Base-by-base conservation (phyloP, 2,888 invertebrate species). In the Chymomyza amoena region DNA sequence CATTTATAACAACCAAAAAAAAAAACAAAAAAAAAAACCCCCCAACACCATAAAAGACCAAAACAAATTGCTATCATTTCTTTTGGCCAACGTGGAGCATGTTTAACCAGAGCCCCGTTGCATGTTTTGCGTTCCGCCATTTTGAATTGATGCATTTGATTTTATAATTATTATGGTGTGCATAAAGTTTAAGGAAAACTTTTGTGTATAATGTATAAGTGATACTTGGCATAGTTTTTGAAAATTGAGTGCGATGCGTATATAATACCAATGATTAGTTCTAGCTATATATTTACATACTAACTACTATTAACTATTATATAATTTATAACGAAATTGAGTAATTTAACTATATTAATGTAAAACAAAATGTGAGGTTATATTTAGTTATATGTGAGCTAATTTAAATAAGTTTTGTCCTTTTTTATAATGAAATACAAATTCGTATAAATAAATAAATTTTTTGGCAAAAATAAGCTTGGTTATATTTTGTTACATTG, bases 221-320 rank as follows among this genome's bases (percentile, higher is more conserved):
- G 88, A 84, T 86, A 88, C 76, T 77, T 77, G 77, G 76, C 71
- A 81, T 86, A 80, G 86, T 75, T 86, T 75, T 54, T 20, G 32
- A 52, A 54, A 77, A 15, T 66, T 83, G 87, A 83, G 84, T 76
- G 73, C 69, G 61, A 75, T 65, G 85, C 66, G 73, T 78, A 78
- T 79, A 61, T 68, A 78, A 78, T 78, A 79, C 77, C 67, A 63
- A 64, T 13, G 52, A 45, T 54, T 66, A 68, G 61, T 59, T 67
- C 28, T 54, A 45, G 20, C 63, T 61, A 36, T 32, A 61, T n/a
- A 66, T 50, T 32, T 7, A 32, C 6, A 45, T 45, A 13, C 39
- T 45, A 45, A 13, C 39, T 45, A 45, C 2, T 13, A 13, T 4
- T 0, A 7, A 45, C n/a, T 61, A 61, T 39, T 32, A 61, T 16